These are phyloP conservation scores for Callimorpha dominula DNA, from an alignment of 2,888 invertebrate species.

Conservation along the genomic window DNA sequence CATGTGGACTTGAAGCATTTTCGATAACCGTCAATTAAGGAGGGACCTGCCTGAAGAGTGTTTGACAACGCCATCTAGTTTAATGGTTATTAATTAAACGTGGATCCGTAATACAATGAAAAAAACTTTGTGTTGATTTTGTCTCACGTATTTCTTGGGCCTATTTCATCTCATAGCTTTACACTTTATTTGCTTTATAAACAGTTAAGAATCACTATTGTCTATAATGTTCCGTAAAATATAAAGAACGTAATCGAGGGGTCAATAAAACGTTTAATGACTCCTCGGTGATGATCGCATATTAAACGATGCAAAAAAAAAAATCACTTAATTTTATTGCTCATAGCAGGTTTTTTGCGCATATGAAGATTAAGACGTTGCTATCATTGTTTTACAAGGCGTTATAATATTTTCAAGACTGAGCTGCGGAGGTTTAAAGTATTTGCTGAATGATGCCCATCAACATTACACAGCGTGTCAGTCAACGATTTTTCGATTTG, in stretches of 20 bases:
- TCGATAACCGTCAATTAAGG: slow-evolving; percentile 1
- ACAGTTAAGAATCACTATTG: too few relatives aligned
- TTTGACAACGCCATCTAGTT: neutral
- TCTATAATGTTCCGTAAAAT: too few relatives aligned
- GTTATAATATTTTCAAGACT: neutral
- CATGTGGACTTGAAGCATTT: neutral
- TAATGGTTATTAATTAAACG: neutral
- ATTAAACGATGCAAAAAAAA: too few relatives aligned
- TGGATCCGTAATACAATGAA: too few relatives aligned
- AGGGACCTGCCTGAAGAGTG: neutral
- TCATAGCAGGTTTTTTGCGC: neutral
- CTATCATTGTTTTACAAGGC: neutral
- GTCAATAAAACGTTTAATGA: too few relatives aligned
- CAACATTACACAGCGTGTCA: neutral
- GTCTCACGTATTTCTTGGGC: too few relatives aligned
- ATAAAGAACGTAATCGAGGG: too few relatives aligned
- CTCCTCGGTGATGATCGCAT: too few relatives aligned
- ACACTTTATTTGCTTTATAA: too few relatives aligned
- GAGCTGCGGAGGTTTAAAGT: neutral
- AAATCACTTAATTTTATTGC: too few relatives aligned
- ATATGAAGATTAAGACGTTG: neutral
- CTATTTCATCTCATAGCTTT: too few relatives aligned
- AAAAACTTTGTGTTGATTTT: too few relatives aligned
- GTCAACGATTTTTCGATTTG: neutral
- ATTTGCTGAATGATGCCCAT: neutral